phyloP scores from a whole-genome alignment of 1,140 invertebrate genomes.

The Drosophila tristis region DNA sequence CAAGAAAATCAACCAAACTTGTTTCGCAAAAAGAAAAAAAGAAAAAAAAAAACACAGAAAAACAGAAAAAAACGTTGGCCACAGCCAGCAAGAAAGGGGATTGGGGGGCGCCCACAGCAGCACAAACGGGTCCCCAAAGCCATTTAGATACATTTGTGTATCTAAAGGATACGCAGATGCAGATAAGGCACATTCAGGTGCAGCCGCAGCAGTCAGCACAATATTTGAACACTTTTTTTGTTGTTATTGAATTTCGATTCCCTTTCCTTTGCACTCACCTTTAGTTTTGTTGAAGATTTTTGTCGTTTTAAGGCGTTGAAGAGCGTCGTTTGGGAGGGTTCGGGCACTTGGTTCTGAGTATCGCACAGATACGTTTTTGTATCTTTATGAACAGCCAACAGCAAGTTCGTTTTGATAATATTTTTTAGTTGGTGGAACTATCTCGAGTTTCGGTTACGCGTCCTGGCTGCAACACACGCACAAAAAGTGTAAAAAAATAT shows the following conservation, averaged over 20 bases:
- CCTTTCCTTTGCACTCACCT: slow-evolving; percentile 1
- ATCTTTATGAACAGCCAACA: background rate
- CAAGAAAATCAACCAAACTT: slow-evolving; percentile 3
- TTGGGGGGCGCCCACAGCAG: too few species aligned
- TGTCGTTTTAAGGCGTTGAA: background rate
- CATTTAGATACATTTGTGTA: too few species aligned
- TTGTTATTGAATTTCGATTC: background rate
- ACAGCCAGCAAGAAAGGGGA: too few species aligned
- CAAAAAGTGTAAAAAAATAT: slow-evolving; percentile 34
- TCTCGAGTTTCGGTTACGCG: slow-evolving; percentile 16
- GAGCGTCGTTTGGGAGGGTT: background rate
- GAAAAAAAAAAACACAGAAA: too few species aligned
- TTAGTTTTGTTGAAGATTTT: background rate
- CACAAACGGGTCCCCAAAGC: too few species aligned
- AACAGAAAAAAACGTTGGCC: too few species aligned
- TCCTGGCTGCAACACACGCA: slow-evolving; percentile 36
- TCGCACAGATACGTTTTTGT: slow-evolving; percentile 18
- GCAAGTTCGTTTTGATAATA: background rate
- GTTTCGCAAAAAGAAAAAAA: too few species aligned
- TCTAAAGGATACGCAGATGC: too few species aligned
- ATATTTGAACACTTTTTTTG: too few species aligned
- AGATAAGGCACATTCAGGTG: too few species aligned
- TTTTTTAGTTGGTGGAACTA: background rate
- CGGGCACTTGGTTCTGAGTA: slow-evolving; percentile 1
- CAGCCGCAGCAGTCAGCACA: too few species aligned